Conservation (phyloP, 2,797 vertebrate species). For the Parauchenoglanis ngamensis region DNA sequence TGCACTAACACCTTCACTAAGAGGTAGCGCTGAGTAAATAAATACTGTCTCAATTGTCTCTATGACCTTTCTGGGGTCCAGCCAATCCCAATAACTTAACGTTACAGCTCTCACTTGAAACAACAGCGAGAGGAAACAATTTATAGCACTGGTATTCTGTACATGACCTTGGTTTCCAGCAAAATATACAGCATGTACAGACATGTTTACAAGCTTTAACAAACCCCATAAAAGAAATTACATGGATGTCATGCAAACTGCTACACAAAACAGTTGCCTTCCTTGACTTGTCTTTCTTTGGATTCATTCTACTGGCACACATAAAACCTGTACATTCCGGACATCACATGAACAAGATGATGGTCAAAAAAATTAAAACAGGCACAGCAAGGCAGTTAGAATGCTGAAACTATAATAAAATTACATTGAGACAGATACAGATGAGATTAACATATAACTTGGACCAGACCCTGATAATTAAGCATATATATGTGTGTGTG, state of each 20-base stretch:
- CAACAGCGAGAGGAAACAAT: neutral
- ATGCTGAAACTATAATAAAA: neutral
- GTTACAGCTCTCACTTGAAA: neutral
- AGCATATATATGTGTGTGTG: neutral
- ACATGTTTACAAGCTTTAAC: constrained; percentile 4
- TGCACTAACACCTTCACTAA: neutral
- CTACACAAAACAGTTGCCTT: neutral
- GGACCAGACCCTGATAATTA: neutral
- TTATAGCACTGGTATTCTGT: neutral
- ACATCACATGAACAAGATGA: neutral
- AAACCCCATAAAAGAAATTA: neutral
- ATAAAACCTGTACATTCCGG: neutral
- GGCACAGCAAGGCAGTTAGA: neutral
- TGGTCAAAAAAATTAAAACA: neutral
- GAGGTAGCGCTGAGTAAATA: neutral
- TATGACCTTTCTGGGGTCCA: constrained; percentile 3
- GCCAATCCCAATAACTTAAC: neutral
- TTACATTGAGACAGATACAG: neutral
- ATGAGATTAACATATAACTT: neutral
- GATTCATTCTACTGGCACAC: neutral
- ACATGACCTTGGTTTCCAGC: neutral
- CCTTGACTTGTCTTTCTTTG: neutral
- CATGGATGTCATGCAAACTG: neutral
- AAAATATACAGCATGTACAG: neutral
- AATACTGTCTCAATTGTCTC: neutral